phyloP scores from a whole-genome alignment of 2,888 invertebrate genomes.

The Dynastes maya region DNA sequence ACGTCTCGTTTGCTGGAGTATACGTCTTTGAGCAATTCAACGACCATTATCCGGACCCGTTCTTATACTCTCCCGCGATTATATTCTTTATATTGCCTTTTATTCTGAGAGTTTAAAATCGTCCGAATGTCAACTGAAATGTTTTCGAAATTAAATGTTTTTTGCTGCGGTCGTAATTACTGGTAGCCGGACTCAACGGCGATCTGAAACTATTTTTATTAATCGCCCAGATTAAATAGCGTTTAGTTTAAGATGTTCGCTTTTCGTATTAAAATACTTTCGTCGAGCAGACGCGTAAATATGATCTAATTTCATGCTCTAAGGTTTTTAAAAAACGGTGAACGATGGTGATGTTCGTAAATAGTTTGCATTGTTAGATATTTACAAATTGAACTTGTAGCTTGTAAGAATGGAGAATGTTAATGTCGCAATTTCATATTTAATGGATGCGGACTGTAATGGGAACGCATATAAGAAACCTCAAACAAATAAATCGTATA shows the following conservation, averaged over 20 bases:
- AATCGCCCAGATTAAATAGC: constrained; percentile 55
- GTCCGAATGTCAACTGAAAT: constrained; percentile 57
- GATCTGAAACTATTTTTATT: constrained; percentile 58
- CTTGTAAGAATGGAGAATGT: no score
- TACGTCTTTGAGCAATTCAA: constrained; percentile 54
- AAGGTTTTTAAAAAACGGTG: not conserved
- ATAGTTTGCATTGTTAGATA: not conserved
- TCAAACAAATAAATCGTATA: no score
- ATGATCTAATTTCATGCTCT: constrained; percentile 7
- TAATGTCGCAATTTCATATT: no score
- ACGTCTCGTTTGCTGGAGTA: constrained; percentile 55
- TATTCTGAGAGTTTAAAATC: constrained; percentile 57
- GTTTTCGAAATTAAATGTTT: constrained; percentile 59
- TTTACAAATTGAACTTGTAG: constrained; percentile 1
- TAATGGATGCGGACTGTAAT: no score
- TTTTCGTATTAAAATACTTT: constrained; percentile 37
- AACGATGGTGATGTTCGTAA: not conserved
- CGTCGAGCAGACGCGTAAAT: not conserved
- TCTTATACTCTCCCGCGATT: constrained; percentile 54
- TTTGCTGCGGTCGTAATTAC: constrained; percentile 56
- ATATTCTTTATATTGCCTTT: constrained; percentile 52
- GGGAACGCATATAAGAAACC: no score
- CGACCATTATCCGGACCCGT: constrained; percentile 54
- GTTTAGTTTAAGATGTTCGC: constrained; percentile 42
- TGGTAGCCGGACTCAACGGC: constrained; percentile 48